A percentile compares a stretch with the other conserved stretches of the same genome.
Conservation (phyloP, 1,140 invertebrate genomes). For the Polyergus mexicanus region DNA sequence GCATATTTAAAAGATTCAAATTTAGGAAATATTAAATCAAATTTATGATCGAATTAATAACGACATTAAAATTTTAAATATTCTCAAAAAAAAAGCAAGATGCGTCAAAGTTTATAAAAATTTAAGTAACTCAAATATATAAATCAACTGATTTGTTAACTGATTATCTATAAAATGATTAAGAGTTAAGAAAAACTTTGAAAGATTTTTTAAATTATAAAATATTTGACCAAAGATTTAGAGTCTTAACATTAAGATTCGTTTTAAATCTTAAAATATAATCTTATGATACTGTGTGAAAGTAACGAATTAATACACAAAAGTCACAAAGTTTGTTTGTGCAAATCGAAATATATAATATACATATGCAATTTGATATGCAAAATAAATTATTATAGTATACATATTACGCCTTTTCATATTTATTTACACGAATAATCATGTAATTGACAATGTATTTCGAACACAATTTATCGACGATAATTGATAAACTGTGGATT, state of each 20-base stretch:
- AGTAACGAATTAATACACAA: not conserved
- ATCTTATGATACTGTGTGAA: not conserved
- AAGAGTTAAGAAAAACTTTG: not conserved
- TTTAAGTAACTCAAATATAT: not conserved
- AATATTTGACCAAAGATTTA: not conserved
- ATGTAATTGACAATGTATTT: constrained; percentile 40
- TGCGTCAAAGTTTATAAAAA: not conserved
- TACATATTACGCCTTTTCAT: constrained; percentile 38
- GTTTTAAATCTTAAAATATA: not conserved
- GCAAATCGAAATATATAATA: constrained; percentile 28
- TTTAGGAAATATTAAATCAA: not conserved
- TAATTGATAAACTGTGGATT: constrained; percentile 64
- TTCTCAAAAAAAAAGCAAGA: not conserved
- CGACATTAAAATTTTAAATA: not conserved
- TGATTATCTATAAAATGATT: not conserved
- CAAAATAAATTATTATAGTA: constrained; percentile 19
- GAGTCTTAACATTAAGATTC: not conserved
- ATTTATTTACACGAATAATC: constrained; percentile 44
- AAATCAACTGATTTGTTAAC: constrained; percentile 6
- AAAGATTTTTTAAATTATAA: constrained; percentile 15
- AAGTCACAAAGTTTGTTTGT: not conserved
- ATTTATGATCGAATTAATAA: not conserved
- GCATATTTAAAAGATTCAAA: not conserved
- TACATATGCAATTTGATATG: not conserved
- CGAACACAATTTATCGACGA: constrained; percentile 63